Percentiles rank a stretch among this genome's conserved stretches.
These are phyloP conservation scores for Acanthis flammea DNA, from an alignment of 2,797 vertebrate genomes.

Conservation along the genomic window DNA sequence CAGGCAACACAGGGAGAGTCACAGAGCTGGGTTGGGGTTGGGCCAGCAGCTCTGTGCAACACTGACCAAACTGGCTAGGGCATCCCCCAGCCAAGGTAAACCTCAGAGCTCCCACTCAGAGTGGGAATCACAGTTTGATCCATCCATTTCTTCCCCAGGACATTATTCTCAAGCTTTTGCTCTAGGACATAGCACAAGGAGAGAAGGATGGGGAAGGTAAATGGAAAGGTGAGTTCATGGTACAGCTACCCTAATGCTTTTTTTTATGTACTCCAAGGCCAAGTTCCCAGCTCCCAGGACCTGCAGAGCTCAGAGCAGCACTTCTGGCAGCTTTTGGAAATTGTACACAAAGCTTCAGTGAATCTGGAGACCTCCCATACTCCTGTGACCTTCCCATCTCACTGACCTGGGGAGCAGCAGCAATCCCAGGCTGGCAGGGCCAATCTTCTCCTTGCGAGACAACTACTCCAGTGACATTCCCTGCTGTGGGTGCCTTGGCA, in stretches of 20 bases:
- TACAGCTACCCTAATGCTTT: background rate
- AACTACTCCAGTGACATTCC: background rate
- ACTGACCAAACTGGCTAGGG: background rate
- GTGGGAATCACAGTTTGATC: background rate
- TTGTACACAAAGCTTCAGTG: background rate
- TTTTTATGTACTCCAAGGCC: background rate
- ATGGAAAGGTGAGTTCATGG: background rate
- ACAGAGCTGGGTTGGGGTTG: too few species aligned
- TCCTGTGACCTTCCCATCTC: background rate
- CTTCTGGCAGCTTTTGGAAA: background rate
- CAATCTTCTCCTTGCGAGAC: background rate
- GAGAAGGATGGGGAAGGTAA: background rate
- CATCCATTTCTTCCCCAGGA: background rate
- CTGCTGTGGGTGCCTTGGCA: background rate
- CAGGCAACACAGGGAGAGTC: background rate
- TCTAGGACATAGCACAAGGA: background rate
- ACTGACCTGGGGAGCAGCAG: background rate
- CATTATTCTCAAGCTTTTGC: background rate
- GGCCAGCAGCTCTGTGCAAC: background rate
- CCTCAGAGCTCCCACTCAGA: background rate
- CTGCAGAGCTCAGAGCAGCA: background rate
- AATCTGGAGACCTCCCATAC: background rate
- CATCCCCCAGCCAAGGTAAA: background rate
- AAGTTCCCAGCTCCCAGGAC: background rate
- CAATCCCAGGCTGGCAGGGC: background rate